These are phyloP conservation scores for Rhinoptilus africanus DNA, from an alignment of 2,113 vertebrate genomes.

Conservation along the genomic window DNA sequence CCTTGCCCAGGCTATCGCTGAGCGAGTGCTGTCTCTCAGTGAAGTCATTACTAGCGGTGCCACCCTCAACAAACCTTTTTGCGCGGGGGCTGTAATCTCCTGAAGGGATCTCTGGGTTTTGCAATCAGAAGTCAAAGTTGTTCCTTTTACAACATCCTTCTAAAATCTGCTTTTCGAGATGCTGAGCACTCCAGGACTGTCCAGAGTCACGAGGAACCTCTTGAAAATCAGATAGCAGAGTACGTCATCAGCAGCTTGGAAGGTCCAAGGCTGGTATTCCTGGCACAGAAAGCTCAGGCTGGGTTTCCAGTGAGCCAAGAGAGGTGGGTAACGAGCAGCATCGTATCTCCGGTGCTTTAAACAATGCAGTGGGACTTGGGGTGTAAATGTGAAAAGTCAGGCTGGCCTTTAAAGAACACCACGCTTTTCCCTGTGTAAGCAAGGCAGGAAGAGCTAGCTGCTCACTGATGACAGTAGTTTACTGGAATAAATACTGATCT, in stretches of 20 bases:
- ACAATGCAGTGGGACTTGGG: not conserved
- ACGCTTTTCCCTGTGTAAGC: fast-evolving
- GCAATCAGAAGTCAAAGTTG: not conserved
- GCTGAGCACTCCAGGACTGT: fast-evolving
- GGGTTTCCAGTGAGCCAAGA: not conserved
- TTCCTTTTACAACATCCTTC: not conserved
- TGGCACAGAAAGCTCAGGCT: not conserved
- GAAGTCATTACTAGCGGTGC: not conserved
- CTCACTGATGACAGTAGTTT: not conserved
- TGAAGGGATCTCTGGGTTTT: not conserved
- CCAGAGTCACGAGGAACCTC: not conserved
- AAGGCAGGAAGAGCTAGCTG: not conserved
- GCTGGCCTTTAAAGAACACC: not conserved
- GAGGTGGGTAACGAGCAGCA: not conserved
- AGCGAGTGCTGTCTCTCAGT: not conserved
- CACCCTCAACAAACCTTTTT: not conserved
- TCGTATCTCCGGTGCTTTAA: not conserved
- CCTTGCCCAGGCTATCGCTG: not conserved
- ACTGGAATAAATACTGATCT: not conserved
- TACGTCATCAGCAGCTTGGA: not conserved
- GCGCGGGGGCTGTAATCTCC: not conserved
- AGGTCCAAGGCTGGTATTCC: not conserved
- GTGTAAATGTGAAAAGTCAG: not conserved
- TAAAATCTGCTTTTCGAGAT: not conserved
- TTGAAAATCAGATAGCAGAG: not conserved